These are phyloP conservation scores for Buathra laborator DNA, from an alignment of 2,888 invertebrate genomes.

Conservation along the genomic window DNA sequence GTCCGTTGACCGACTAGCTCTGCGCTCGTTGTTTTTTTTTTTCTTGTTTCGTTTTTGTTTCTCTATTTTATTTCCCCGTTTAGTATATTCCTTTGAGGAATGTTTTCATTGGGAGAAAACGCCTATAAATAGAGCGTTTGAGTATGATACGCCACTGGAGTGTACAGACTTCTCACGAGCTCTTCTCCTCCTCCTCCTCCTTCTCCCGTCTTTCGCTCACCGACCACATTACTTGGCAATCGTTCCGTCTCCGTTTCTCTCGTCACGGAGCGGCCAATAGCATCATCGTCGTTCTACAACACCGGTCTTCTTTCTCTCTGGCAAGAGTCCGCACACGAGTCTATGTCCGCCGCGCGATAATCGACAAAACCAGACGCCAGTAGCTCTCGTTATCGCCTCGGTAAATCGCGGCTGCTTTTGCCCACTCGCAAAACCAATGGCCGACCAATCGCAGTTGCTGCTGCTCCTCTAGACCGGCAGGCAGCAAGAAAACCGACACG, in stretches of 20 bases:
- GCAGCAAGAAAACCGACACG: slow-evolving; percentile 56
- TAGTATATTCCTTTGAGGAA: slow-evolving; percentile 47
- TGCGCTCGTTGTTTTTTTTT: slow-evolving; percentile 2
- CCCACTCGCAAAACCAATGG: background rate
- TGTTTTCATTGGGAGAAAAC: slow-evolving; percentile 43
- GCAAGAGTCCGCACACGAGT: slow-evolving; percentile 29
- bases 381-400: slow-evolving; percentile 56
- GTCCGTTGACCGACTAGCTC: slow-evolving; percentile 26
- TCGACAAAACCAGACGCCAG: slow-evolving; percentile 53
- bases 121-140: slow-evolving; percentile 41
- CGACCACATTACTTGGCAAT: slow-evolving; percentile 4
- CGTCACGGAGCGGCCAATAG: background rate
- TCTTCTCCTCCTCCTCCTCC: background rate
- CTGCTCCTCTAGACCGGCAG: background rate
- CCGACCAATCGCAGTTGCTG: background rate
- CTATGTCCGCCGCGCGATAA: slow-evolving; percentile 19
- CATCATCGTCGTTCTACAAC: slow-evolving; percentile 12
- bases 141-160: slow-evolving; percentile 17
- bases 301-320: slow-evolving; percentile 26
- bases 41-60: slow-evolving; percentile 7
- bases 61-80: slow-evolving; percentile 22
- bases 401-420: slow-evolving; percentile 38
- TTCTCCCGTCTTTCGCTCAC: slow-evolving; percentile 7
- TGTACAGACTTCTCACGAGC: background rate
- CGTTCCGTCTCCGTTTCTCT: slow-evolving; percentile 12